Evolutionary conservation across 1,140 invertebrate species (phyloP).

Genomic region (Orius insidiosus): DNA sequence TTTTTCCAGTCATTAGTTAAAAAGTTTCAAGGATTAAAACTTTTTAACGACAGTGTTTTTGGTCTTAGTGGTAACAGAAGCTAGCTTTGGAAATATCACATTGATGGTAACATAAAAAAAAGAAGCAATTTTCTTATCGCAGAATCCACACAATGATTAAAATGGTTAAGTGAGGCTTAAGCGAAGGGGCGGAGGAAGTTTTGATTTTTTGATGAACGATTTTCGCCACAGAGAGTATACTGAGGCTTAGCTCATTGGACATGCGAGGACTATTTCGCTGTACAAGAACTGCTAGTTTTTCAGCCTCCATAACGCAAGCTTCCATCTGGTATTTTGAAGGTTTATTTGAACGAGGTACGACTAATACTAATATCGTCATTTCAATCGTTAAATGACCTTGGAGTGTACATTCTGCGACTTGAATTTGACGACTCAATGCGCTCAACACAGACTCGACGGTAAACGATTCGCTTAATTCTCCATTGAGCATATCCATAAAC

Average conservation of each 20-base stretch:
- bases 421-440: conserved; percentile 51
- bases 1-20: too few species aligned
- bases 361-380: conserved; percentile 58
- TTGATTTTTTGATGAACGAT: too few species aligned
- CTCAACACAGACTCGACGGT: conserved; percentile 48
- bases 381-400: conserved; percentile 69
- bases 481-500: conserved; percentile 32
- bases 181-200: too few species aligned
- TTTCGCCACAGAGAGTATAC: too few species aligned
- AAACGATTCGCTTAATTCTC: conserved; percentile 34
- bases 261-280: conserved; percentile 52
- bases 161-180: too few species aligned
- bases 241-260: background rate
- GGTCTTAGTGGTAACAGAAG: too few species aligned
- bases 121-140: too few species aligned
- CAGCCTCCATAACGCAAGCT: conserved; percentile 66
- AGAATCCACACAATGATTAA: too few species aligned
- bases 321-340: conserved; percentile 58
- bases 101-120: too few species aligned
- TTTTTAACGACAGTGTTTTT: too few species aligned
- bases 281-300: conserved; percentile 62
- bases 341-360: conserved; percentile 40
- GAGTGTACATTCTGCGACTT: conserved; percentile 61
- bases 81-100: too few species aligned
- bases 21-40: too few species aligned